Conservation (phyloP, 1,140 invertebrate species). For the Pseudomyrmex dendroicus region DNA sequence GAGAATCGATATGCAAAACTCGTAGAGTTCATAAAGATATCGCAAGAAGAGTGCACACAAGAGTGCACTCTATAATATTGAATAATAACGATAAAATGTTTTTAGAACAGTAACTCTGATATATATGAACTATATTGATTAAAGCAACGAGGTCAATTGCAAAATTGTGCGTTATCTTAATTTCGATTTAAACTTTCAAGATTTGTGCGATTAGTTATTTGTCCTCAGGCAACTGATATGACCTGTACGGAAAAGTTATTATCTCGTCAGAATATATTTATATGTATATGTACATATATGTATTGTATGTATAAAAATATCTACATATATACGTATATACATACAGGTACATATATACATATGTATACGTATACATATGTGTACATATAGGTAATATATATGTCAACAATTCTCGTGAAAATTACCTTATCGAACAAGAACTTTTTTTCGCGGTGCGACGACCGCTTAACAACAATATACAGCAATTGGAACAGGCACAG, state of each 20-base stretch:
- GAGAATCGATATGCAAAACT: background rate
- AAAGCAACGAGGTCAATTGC: background rate
- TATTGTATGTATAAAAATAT: too few species aligned
- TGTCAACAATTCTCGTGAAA: background rate
- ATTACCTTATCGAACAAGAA: slow-evolving; percentile 30
- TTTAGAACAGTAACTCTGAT: background rate
- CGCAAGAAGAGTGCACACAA: too few species aligned
- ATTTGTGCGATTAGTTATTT: too few species aligned
- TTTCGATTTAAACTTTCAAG: background rate
- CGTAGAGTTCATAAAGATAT: too few species aligned
- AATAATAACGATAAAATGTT: too few species aligned
- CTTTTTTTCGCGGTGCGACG: slow-evolving; percentile 22
- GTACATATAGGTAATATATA: too few species aligned
- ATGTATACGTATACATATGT: too few species aligned
- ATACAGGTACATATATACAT: too few species aligned
- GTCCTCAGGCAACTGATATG: background rate
- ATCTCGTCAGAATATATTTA: background rate
- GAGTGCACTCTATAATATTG: too few species aligned
- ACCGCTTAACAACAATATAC: slow-evolving; percentile 34
- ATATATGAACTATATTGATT: background rate
- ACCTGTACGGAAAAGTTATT: background rate
- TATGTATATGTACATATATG: too few species aligned
- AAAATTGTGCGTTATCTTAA: background rate
- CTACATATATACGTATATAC: too few species aligned
- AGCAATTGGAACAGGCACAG: slow-evolving; percentile 16